phyloP scores from a whole-genome alignment of 2,113 vertebrate genomes.

The Thymallus thymallus region DNA sequence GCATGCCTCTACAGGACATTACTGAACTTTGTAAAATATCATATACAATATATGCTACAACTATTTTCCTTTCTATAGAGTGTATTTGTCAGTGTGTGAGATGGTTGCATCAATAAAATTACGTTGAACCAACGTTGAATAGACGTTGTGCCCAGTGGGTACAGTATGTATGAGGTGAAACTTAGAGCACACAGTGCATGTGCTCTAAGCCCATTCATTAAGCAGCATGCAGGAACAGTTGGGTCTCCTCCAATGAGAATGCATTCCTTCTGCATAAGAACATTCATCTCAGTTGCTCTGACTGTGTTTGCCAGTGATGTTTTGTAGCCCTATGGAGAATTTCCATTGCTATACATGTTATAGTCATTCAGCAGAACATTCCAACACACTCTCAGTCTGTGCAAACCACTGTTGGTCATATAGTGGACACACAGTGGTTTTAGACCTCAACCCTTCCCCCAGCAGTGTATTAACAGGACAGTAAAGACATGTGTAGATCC shows the following conservation, averaged over 20 bases:
- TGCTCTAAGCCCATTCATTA: background rate
- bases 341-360: background rate
- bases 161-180: too few relatives aligned
- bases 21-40: background rate
- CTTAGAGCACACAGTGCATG: background rate
- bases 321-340: background rate
- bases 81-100: background rate
- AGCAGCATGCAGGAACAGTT: background rate
- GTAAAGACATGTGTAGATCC: background rate
- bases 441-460: background rate
- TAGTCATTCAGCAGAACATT: too few relatives aligned
- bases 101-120: too few relatives aligned
- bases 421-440: background rate
- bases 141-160: too few relatives aligned
- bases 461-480: background rate
- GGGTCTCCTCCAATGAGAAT: background rate
- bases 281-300: background rate
- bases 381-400: background rate
- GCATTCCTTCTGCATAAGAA: background rate
- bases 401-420: background rate
- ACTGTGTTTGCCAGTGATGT: background rate
- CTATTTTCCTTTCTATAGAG: background rate
- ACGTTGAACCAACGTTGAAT: too few relatives aligned
- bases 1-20: background rate
- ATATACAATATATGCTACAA: background rate